phyloP scores from a whole-genome alignment of 1,140 invertebrate species.

The Drosophila kepulauana region DNA sequence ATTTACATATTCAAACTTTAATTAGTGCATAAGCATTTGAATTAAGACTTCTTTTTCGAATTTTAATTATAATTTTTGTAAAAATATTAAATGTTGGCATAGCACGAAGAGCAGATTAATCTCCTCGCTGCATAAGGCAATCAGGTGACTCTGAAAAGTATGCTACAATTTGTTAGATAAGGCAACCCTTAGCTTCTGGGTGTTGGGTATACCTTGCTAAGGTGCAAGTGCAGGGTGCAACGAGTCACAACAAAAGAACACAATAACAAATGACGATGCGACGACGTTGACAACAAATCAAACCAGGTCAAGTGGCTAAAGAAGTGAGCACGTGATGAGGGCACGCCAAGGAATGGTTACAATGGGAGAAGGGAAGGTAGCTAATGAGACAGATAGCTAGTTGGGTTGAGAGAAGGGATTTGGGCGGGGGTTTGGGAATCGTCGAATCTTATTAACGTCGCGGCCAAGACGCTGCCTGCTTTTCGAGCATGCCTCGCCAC shows the following conservation, averaged over 20 bases:
- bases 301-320: constrained; percentile 73
- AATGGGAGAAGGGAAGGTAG: neutral
- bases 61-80: too few species aligned
- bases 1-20: too few species aligned
- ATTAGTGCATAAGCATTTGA: too few species aligned
- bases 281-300: constrained; percentile 55
- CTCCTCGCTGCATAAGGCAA: too few species aligned
- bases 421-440: neutral
- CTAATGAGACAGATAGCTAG: neutral
- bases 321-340: constrained; percentile 63
- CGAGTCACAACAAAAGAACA: constrained; percentile 10
- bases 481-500: neutral
- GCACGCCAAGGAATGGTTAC: neutral
- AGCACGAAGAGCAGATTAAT: too few species aligned
- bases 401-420: neutral
- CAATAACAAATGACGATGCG: neutral
- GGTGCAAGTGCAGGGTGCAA: neutral
- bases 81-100: too few species aligned
- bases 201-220: too few species aligned
- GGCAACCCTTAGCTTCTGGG: too few species aligned
- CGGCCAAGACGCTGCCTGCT: constrained; percentile 61
- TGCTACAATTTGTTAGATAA: too few species aligned
- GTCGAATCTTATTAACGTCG: constrained; percentile 70
- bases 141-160: too few species aligned
- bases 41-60: too few species aligned